A percentile compares a stretch with the other conserved stretches of the same genome.
These are phyloP conservation scores for Heliconius nattereri DNA, from an alignment of 1,140 invertebrate genomes.

Conservation along the genomic window DNA sequence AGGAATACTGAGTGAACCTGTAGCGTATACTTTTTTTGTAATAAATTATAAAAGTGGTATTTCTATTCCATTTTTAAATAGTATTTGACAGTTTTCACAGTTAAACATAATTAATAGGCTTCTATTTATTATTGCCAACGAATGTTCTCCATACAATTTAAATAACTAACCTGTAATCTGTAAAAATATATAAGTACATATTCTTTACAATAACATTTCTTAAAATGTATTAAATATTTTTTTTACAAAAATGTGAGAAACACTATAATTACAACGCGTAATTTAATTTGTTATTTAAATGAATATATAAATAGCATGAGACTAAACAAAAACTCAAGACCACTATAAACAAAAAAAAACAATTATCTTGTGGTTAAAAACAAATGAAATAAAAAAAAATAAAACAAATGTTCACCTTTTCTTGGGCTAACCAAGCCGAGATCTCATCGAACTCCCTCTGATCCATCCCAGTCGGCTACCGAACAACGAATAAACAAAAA, in stretches of 20 bases:
- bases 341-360: not conserved
- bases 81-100: not conserved
- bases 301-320: not conserved
- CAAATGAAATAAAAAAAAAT: constrained; percentile 42
- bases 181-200: not conserved
- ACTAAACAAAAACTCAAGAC: no score
- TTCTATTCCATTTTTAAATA: no score
- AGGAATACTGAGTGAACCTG: no score
- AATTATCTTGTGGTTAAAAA: constrained; percentile 22
- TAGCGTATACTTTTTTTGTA: no score
- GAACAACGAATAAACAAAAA: constrained; percentile 47
- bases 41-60: no score
- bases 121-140: no score
- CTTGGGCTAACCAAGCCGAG: constrained; percentile 92
- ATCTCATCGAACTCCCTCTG: constrained; percentile 96
- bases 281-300: not conserved
- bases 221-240: no score
- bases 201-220: no score
- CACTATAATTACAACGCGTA: not conserved
- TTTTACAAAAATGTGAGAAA: not conserved
- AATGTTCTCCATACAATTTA: no score
- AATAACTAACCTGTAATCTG: no score
- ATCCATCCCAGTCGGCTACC: constrained; percentile 84
- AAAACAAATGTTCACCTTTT: constrained; percentile 68
- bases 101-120: not conserved